Conservation (phyloP, 1,140 invertebrate species). For the Brachionus rubens region DNA sequence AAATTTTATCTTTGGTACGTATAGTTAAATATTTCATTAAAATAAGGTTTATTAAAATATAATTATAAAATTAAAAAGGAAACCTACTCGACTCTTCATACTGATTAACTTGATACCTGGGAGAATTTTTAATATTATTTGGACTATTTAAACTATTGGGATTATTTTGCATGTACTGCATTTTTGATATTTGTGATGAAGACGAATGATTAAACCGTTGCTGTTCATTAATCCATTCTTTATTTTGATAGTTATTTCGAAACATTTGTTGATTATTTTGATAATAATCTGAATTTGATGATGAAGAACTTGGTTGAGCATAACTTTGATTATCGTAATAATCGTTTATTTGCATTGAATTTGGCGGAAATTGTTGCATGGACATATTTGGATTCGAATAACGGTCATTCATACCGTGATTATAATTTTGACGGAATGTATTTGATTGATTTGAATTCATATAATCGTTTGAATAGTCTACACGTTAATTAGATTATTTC, state of each 20-base stretch:
- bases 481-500: neutral
- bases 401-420: neutral
- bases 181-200: neutral
- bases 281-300: conserved; percentile 29
- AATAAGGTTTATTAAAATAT: no score
- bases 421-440: conserved; percentile 3
- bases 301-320: neutral
- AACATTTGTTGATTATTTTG: neutral
- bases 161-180: conserved; percentile 3
- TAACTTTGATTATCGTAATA: conserved; percentile 13
- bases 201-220: no score
- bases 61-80: no score
- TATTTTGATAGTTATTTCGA: neutral
- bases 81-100: conserved; percentile 14
- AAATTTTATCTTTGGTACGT: no score
- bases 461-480: neutral
- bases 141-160: neutral
- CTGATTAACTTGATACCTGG: neutral
- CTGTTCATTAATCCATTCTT: no score
- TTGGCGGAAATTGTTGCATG: neutral
- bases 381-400: conserved; percentile 1
- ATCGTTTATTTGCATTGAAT: conserved; percentile 17
- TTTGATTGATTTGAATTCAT: conserved; percentile 7
- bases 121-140: conserved; percentile 15
- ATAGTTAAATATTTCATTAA: no score